phyloP scores from a whole-genome alignment of 2,797 vertebrate species.

The Chloroceryle amazona region DNA sequence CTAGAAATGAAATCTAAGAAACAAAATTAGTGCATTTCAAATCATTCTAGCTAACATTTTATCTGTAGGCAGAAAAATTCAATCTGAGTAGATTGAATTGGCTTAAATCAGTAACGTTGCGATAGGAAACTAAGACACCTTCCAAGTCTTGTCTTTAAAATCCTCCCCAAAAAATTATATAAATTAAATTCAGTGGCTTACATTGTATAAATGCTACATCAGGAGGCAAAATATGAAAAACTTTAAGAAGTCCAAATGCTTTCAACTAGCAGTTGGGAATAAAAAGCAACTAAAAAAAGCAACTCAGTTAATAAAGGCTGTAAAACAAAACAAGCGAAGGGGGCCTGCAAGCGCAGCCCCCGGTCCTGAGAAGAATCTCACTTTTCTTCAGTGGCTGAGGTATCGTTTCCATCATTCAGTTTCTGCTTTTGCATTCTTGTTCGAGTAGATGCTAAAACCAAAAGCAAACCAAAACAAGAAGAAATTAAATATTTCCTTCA shows the following conservation, averaged over 20 bases:
- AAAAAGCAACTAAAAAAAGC: constrained; percentile 60
- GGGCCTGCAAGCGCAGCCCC: not conserved
- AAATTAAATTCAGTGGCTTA: constrained; percentile 83
- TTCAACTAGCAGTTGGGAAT: constrained; percentile 26
- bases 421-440: constrained; percentile 97
- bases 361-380: constrained; percentile 71
- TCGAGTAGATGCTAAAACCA: constrained; percentile 88
- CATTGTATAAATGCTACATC: constrained; percentile 69
- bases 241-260: constrained; percentile 20
- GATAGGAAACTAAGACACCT: constrained; percentile 66
- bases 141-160: constrained; percentile 61
- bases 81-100: constrained; percentile 32
- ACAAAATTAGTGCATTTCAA: constrained; percentile 75
- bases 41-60: constrained; percentile 44
- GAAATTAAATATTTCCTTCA: not conserved
- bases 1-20: constrained; percentile 59
- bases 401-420: constrained; percentile 88
- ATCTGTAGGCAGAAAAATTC: constrained; percentile 47
- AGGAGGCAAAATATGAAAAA: constrained; percentile 67
- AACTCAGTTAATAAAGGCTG: constrained; percentile 20
- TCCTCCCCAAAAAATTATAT: constrained; percentile 75
- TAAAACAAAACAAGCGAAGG: not conserved
- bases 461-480: not conserved
- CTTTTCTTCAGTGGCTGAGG: constrained; percentile 84
- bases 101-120: constrained; percentile 46